These are phyloP conservation scores for Hypsibius dujardini DNA, from an alignment of 1,140 invertebrate species.

Conservation along the genomic window DNA sequence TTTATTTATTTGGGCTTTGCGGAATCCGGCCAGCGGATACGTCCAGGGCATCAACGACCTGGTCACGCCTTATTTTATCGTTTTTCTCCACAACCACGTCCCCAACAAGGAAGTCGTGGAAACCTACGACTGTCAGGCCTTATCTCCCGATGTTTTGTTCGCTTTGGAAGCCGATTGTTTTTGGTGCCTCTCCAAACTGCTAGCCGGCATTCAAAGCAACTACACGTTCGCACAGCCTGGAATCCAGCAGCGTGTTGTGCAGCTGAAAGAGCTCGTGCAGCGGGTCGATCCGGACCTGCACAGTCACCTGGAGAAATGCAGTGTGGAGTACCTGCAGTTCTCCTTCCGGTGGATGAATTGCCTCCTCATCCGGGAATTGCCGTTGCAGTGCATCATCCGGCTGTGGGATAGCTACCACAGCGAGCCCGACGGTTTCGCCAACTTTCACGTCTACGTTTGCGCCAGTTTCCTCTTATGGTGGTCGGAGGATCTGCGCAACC, in stretches of 20 bases:
- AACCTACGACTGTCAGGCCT: slow-evolving; percentile 38
- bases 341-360: slow-evolving; percentile 99
- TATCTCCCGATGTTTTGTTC: too few relatives aligned
- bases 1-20: slow-evolving; percentile 95
- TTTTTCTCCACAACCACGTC: slow-evolving; percentile 65
- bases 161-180: slow-evolving; percentile 94
- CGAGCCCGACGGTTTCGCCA: slow-evolving; percentile 82
- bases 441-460: slow-evolving; percentile 95
- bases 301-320: slow-evolving; percentile 73
- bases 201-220: slow-evolving; percentile 98
- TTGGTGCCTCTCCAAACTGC: slow-evolving; percentile 94
- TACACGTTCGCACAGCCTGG: slow-evolving; percentile 99
- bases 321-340: slow-evolving; percentile 96
- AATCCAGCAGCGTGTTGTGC: slow-evolving; percentile 78
- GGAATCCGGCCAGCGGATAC: slow-evolving; percentile 96
- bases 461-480: slow-evolving; percentile 92
- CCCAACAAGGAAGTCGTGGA: slow-evolving; percentile 13
- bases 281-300: slow-evolving; percentile 79
- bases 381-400: slow-evolving; percentile 86
- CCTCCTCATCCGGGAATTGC: slow-evolving; percentile 86
- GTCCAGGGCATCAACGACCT: slow-evolving; percentile 98
- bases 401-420: slow-evolving; percentile 96
- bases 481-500: slow-evolving; percentile 65
- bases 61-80: slow-evolving; percentile 96
- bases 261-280: slow-evolving; percentile 80